phyloP scores from a whole-genome alignment of 2,797 vertebrate species.

The Urosaurus nigricauda region DNA sequence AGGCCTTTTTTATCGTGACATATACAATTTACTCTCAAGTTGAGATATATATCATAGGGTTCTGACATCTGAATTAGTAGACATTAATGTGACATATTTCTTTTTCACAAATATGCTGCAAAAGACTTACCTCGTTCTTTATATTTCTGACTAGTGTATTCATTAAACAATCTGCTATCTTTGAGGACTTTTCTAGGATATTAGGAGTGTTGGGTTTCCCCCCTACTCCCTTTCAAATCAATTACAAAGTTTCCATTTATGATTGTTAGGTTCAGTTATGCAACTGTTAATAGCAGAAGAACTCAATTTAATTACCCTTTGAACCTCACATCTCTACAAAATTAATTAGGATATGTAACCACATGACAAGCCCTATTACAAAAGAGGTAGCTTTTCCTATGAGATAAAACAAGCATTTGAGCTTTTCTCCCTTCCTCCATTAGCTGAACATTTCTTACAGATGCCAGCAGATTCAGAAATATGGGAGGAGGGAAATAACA shows the following conservation, averaged over 20 bases:
- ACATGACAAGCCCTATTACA: not conserved
- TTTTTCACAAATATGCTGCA: too few relatives aligned
- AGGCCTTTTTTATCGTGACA: not conserved
- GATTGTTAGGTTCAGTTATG: not conserved
- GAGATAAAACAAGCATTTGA: not conserved
- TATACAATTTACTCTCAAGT: not conserved
- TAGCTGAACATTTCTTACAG: not conserved
- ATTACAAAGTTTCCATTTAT: not conserved
- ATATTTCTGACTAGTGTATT: not conserved
- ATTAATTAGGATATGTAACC: not conserved
- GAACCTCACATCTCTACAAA: slow-evolving; percentile 14
- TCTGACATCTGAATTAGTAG: not conserved
- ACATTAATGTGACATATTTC: not conserved
- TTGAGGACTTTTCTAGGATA: not conserved
- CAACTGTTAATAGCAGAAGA: not conserved
- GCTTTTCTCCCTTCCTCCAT: not conserved
- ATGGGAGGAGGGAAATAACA: slow-evolving; percentile 13
- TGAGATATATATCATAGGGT: not conserved
- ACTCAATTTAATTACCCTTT: slow-evolving; percentile 18
- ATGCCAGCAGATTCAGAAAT: not conserved
- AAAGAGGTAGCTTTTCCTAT: not conserved
- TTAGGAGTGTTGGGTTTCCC: too few relatives aligned
- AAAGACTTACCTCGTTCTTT: not conserved
- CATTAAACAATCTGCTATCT: not conserved
- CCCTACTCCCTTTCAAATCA: not conserved